Percentiles rank a stretch among this genome's conserved stretches.
phyloP scores from a whole-genome alignment of 2,797 vertebrate genomes.

The Capromys pilorides region DNA sequence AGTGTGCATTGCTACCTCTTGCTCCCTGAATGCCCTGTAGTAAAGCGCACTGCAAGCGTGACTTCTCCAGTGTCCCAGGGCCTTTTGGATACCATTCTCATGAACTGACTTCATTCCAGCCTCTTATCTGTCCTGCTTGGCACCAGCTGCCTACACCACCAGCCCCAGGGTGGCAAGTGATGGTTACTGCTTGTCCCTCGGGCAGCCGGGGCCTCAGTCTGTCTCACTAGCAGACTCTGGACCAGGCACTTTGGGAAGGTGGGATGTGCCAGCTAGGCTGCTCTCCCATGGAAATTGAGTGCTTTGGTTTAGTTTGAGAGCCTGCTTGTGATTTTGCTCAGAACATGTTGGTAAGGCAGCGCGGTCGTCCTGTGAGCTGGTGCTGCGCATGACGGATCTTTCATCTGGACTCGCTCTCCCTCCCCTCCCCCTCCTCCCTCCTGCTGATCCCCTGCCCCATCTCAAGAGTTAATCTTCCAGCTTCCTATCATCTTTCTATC shows the following conservation, averaged over 20 bases:
- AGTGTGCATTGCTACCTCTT: background rate
- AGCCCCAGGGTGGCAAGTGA: background rate
- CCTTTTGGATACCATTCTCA: background rate
- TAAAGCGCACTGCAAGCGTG: background rate
- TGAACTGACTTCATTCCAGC: background rate
- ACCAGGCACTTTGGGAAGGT: background rate
- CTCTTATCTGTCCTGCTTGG: background rate
- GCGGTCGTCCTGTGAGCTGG: background rate
- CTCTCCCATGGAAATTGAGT: background rate
- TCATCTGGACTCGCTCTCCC: background rate
- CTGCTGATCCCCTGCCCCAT: background rate
- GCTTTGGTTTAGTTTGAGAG: background rate
- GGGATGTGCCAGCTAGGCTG: too few relatives aligned
- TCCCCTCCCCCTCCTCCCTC: background rate
- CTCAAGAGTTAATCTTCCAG: background rate
- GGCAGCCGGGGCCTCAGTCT: background rate
- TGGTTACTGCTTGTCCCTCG: background rate
- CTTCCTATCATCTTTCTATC: background rate
- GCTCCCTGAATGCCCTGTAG: background rate
- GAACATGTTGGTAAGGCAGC: background rate
- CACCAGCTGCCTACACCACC: background rate
- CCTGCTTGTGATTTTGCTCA: background rate
- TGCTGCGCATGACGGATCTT: background rate
- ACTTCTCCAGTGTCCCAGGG: rapidly evolving
- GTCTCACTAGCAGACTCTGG: background rate